A percentile compares a stretch with the other conserved stretches of the same genome.
Evolutionary conservation across 2,888 invertebrate genomes (phyloP).

Genomic region (Phaonia tiefii): DNA sequence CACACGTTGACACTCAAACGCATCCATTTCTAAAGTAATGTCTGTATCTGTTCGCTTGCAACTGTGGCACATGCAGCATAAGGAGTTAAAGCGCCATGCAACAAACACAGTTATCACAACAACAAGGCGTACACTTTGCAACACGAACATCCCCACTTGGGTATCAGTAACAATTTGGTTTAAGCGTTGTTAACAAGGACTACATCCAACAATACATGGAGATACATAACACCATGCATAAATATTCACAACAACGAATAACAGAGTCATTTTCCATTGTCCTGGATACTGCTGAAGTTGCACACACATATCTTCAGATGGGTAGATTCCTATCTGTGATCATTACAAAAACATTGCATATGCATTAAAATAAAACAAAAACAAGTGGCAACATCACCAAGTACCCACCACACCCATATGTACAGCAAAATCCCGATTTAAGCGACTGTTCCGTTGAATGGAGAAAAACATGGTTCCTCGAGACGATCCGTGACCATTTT

Average conservation of each 20-base stretch:
- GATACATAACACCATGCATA: neutral
- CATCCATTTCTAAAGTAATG: neutral
- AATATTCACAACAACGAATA: conserved; percentile 22
- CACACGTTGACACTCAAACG: neutral
- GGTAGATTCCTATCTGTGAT: neutral
- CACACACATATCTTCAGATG: no score
- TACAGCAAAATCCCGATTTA: no score
- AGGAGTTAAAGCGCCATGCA: conserved; percentile 43
- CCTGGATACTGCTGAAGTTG: neutral
- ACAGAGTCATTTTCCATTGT: conserved; percentile 28
- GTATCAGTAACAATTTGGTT: conserved; percentile 14
- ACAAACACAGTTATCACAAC: neutral
- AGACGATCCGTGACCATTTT: no score
- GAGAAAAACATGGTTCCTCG: no score
- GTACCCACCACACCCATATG: no score
- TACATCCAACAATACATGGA: conserved; percentile 1
- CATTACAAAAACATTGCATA: neutral
- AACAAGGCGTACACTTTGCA: conserved; percentile 1
- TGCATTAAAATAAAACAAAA: neutral
- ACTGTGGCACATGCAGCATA: conserved; percentile 33
- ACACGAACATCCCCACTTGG: neutral
- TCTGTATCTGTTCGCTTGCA: conserved; percentile 7
- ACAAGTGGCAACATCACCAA: no score
- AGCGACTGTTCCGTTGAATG: no score
- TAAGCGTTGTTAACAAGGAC: neutral